phyloP scores from a whole-genome alignment of 2,113 vertebrate species.

The Melierax canorus region DNA sequence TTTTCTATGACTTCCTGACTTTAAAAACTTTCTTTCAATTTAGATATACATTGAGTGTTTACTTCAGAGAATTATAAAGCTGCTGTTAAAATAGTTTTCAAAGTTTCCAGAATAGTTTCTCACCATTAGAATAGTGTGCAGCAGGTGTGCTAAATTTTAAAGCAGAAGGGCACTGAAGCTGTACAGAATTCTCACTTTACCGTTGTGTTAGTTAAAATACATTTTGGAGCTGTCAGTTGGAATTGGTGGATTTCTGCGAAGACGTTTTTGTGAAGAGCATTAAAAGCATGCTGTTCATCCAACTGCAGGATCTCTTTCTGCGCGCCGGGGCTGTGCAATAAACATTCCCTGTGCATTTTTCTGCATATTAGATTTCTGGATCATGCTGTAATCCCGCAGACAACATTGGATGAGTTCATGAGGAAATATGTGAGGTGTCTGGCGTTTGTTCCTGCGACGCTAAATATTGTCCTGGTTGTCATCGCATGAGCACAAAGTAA shows the following conservation, averaged over 20 bases:
- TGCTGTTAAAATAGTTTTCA: not conserved
- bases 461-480: not conserved
- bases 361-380: not conserved
- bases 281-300: not conserved
- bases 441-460: not conserved
- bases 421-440: not conserved
- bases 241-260: not conserved
- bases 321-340: fast-evolving
- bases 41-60: not conserved
- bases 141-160: not conserved
- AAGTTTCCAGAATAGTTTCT: not conserved
- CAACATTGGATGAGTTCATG: not conserved
- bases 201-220: not conserved
- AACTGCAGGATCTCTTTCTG: not conserved
- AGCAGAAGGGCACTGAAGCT: not conserved
- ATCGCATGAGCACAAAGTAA: fast-evolving
- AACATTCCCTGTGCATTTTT: not conserved
- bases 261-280: fast-evolving
- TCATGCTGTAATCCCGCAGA: not conserved
- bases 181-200: not conserved
- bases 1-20: not conserved
- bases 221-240: not conserved
- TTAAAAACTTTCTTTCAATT: not conserved
- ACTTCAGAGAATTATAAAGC: not conserved
- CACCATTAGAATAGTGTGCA: not conserved